These are phyloP conservation scores for Phataginus tetradactyla DNA, from an alignment of 2,797 vertebrate species.

Conservation along the genomic window DNA sequence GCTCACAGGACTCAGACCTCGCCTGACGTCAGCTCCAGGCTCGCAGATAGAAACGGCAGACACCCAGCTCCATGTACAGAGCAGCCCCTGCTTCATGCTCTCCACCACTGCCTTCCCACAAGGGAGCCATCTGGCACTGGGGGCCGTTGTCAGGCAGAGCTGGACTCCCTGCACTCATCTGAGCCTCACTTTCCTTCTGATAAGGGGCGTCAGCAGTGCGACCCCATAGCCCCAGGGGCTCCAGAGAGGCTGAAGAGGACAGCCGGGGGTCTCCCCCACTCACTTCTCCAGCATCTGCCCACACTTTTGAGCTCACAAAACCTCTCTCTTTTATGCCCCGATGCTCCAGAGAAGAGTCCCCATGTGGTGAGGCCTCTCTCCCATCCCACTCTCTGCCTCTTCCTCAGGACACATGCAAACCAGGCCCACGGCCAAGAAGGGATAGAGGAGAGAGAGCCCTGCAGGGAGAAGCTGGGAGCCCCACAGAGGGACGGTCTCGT, in stretches of 20 bases:
- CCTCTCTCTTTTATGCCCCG: background rate
- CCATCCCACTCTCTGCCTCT: background rate
- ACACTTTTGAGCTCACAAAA: background rate
- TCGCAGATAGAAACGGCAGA: too few species aligned
- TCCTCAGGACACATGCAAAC: background rate
- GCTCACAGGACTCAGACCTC: background rate
- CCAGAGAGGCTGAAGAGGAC: background rate
- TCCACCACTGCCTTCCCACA: accelerated
- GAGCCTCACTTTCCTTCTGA: background rate
- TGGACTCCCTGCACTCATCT: background rate
- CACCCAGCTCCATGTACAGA: accelerated
- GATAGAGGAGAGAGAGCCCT: too few species aligned
- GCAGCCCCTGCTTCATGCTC: background rate
- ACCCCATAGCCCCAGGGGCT: too few species aligned
- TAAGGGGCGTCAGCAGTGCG: accelerated
- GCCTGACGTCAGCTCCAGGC: too few species aligned
- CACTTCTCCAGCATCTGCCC: background rate
- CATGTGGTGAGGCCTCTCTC: accelerated
- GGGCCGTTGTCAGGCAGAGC: background rate
- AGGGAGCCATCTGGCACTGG: too few species aligned
- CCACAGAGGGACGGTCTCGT: background rate
- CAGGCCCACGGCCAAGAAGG: background rate
- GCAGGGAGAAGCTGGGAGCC: background rate
- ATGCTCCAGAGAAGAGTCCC: background rate
- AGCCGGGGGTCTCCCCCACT: too few species aligned